Evolutionary conservation across 2,888 invertebrate species (phyloP), one percentile per base, ranked within the genome.

Genomic region (Pinctada fucata): DNA sequence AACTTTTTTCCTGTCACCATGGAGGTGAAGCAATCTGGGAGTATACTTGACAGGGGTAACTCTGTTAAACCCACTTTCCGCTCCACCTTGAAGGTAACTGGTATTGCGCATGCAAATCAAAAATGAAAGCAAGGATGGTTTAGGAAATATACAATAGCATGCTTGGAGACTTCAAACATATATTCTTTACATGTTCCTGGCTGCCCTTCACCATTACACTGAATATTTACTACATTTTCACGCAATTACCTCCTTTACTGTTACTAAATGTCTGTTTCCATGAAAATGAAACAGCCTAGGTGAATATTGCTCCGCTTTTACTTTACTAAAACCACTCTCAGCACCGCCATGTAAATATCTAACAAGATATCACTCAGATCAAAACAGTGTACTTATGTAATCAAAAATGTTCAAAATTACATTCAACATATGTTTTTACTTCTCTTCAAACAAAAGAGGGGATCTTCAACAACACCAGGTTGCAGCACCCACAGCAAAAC

Each of bases 271-370:
- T 74, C 82, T 84, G 49, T 66, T 73, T 4, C 91, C 90, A 75
- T 82, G 82, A 85, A 91, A 88, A 76, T 90, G 90, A 10, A 92
- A 85, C n/a, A 92, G 89, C 31, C 91, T 86, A 2, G 90, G 88
- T 16, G 79, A 86, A 84, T 91, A 91, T 73, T 89, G 86, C 75
- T 88, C 88, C 3, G 91, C 89, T 52, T 85, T 84, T 3, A 92
- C 92, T 50, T 88, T 89, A n/a, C 89, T 81, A 84, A 92, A 92
- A 3, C 92, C 92, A 70, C 87, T 84, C 8, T 91, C 90, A 3
- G 91, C 91, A 3, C 92, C 92, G 52, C 92, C 92, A 51, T 88
- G 86, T 87, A 91, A 81, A 52, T 88, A 86, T 49, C 91, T 92
- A 78, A 63, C 83, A 75, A 31, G 31, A 31, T 58, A 3, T 45